Base-by-base conservation (phyloP, 2,797 vertebrate species). In the Rhyacichthys aspro region DNA sequence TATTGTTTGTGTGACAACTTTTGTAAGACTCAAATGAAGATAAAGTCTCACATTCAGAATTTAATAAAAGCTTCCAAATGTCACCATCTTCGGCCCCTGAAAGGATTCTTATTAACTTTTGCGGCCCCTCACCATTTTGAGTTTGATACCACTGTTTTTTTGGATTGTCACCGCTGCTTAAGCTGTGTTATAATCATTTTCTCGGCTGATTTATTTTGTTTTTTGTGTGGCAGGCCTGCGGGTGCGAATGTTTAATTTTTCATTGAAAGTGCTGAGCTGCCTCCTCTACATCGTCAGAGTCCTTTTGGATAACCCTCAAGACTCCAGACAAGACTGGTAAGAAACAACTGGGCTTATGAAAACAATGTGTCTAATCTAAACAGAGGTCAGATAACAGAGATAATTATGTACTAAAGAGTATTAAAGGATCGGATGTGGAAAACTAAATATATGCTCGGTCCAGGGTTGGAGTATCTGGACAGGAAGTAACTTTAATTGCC, bases 161-260 rank as follows among this genome's bases (percentile, higher is more conserved):
- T n/a, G n/a, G n/a, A n/a, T n/a, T n/a, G n/a, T n/a, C n/a, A n/a
- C n/a, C n/a, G n/a, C n/a, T n/a, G n/a, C n/a, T n/a, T n/a, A n/a
- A n/a, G n/a, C n/a, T n/a, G n/a, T n/a, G n/a, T n/a, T n/a, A n/a
- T 28, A 28, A 28, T 28, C 23, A 28, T 28, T 28, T 50, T 19
- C 43, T 3, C 4, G 8, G 17, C 2, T 63, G 18, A 55, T 15
- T 33, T 59, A 8, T 23, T 9, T 11, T 45, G 9, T 19, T 37
- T 34, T 23, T 19, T 39, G 8, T n/a, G 8, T 23, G 72, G 47
- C 91, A 95, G 94, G 94, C 90, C 82, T 95, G 73, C 89, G 94
- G 63, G 93, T 95, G 70, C 91, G 93, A 70, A 91, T 95, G 87
- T 95, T 95, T 78, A 94, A 94, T 83, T 94, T 94, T 85, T 81